Evolutionary conservation across 2,888 invertebrate species (phyloP).

Genomic region (Scrobipalpa costella): DNA sequence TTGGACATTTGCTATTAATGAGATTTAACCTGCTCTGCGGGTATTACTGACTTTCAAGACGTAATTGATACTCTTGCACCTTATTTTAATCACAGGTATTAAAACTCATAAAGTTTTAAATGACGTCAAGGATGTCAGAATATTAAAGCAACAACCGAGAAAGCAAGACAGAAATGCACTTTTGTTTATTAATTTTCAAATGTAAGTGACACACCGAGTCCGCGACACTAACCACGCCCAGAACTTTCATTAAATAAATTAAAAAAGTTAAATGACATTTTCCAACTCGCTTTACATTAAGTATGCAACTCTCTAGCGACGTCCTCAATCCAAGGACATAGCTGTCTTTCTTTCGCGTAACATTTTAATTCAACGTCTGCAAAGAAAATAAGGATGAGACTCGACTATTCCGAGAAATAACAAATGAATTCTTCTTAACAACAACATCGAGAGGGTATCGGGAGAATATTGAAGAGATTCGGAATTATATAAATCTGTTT

Average conservation of each 20-base stretch:
- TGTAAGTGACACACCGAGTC: constrained; percentile 18
- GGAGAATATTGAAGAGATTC: constrained; percentile 25
- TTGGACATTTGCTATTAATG: constrained; percentile 25
- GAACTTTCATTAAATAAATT: constrained; percentile 48
- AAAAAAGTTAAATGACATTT: constrained; percentile 53
- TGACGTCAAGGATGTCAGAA: constrained; percentile 9
- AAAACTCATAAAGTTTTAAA: constrained; percentile 1
- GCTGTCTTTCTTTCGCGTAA: constrained; percentile 42
- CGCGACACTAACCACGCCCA: constrained; percentile 25
- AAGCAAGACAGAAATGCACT: constrained; percentile 15
- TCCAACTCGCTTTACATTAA: constrained; percentile 48
- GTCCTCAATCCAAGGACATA: constrained; percentile 43
- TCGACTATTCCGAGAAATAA: constrained; percentile 17
- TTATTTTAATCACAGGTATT: constrained; percentile 9
- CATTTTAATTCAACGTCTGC: constrained; percentile 37
- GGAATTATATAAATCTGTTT: constrained; percentile 41
- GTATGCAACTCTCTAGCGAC: constrained; percentile 51
- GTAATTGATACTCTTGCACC: constrained; percentile 9
- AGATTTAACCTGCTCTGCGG: constrained; percentile 22
- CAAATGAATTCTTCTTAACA: constrained; percentile 18
- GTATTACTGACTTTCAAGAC: not conserved
- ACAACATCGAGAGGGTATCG: constrained; percentile 28
- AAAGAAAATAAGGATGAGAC: constrained; percentile 12
- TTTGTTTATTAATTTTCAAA: constrained; percentile 19
- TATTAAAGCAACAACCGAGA: constrained; percentile 1